Evolutionary conservation across 2,113 vertebrate genomes (phyloP).

Genomic region (Chrysochloris asiatica): DNA sequence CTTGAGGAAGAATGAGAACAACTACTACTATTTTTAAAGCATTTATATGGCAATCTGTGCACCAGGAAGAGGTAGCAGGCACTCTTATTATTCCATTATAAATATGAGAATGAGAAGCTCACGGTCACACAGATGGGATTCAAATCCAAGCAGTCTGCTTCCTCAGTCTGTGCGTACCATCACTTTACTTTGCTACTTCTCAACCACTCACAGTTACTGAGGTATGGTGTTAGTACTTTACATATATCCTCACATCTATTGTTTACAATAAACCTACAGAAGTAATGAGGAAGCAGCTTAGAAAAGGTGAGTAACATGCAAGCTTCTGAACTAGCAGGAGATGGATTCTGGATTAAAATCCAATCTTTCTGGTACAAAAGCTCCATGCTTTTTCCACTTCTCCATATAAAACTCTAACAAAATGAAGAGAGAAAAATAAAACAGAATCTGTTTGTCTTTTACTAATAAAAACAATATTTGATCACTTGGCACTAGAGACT

Average conservation of each 20-base stretch:
- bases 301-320: not conserved
- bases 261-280: not conserved
- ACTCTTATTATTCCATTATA: not conserved
- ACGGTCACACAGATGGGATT: not conserved
- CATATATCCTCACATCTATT: not conserved
- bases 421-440: conserved; percentile 21
- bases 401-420: not conserved
- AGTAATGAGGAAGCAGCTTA: not conserved
- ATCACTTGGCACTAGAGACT: not conserved
- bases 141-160: not conserved
- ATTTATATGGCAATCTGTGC: not conserved
- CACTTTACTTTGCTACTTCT: not conserved
- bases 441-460: not conserved
- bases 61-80: rapidly evolving
- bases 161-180: not conserved
- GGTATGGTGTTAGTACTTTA: not conserved
- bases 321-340: not conserved
- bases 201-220: not conserved
- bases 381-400: not conserved
- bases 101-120: not conserved
- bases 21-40: not conserved
- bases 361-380: not conserved
- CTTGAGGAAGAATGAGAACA: not conserved
- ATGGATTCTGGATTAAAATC: not conserved
- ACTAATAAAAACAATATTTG: not conserved